Evolutionary conservation across 1,140 invertebrate species (phyloP), one percentile per base, ranked within the genome.

Genomic region (Ridgeia piscesae): DNA sequence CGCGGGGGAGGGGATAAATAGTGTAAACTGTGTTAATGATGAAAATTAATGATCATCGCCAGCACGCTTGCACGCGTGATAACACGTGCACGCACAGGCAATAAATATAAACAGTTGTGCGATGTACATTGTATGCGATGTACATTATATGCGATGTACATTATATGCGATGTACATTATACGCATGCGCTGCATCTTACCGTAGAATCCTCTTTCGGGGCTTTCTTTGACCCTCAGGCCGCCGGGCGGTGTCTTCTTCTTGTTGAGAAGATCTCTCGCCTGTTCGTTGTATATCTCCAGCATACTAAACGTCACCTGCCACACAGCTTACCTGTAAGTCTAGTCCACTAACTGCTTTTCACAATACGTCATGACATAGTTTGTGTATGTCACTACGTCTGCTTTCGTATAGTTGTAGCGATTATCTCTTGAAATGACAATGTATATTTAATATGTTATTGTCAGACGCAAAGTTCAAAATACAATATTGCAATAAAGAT

Each of bases 161-260:
- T 42, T 34, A 14, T 89, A 89, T 89, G 14, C 89, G 11, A 42
- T 42, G 42, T 42, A 11, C 11, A 42, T 42, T 89, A 34, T 33
- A n/a, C n/a, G 42, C 11, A 42, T 42, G 42, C 42, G 42, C 34
- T n/a, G 48, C 88, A 92, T 35, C 48, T 42, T 77, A 92, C 92
- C 93, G 92, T 93, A 94, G 88, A 94, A 94, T 34, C 94, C 94
- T 89, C 91, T 91, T 58, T 35, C 91, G 35, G 93, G 93, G 50
- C 92, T 91, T 90, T 93, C 93, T 91, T 92, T 91, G 6, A 94
- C 92, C 77, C 91, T 92, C 17, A 94, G 77, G 6, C 94, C 94
- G 14, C 93, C 93, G 90, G 92, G 93, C 42, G 93, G 93, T 58
- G 89, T 92, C 2, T 91, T 88, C 90, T 92, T 90, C 89, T 92